Percentiles rank a stretch among this genome's conserved stretches.
Evolutionary conservation across 2,797 vertebrate genomes (phyloP).

Genomic region (Trichosurus vulpecula): DNA sequence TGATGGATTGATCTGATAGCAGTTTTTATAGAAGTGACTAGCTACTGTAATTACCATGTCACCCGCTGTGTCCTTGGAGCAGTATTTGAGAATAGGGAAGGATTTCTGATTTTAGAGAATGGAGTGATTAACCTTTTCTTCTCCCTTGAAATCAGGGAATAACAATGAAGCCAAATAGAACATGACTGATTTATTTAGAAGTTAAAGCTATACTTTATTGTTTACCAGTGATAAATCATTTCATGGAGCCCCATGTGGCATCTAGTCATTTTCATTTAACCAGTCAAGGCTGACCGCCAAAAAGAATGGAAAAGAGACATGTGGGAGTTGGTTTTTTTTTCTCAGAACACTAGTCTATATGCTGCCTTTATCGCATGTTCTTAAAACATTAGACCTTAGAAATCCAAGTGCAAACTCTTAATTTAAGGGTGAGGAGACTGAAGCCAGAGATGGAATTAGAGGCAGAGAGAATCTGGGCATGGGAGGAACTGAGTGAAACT

Average conservation of each 20-base stretch:
- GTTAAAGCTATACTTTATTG: background rate
- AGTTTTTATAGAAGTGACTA: slow-evolving; percentile 34
- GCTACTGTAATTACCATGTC: background rate
- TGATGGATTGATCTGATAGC: slow-evolving; percentile 3
- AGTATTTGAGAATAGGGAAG: slow-evolving; percentile 14
- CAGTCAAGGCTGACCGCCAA: background rate
- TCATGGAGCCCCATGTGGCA: background rate
- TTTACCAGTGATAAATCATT: slow-evolving; percentile 18
- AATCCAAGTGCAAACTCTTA: background rate
- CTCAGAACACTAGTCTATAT: background rate
- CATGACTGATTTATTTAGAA: slow-evolving; percentile 4
- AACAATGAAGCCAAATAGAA: background rate
- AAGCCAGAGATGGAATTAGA: background rate
- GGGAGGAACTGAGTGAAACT: background rate
- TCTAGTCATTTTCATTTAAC: background rate
- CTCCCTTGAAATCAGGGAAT: background rate
- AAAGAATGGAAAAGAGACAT: background rate
- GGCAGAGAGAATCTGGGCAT: background rate
- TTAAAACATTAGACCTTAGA: background rate
- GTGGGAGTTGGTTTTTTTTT: background rate
- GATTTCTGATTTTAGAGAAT: background rate
- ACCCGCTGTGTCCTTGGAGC: slow-evolving; percentile 32
- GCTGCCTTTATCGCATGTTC: background rate
- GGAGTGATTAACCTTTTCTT: background rate
- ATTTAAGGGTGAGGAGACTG: background rate